phyloP scores from a whole-genome alignment of 2,113 vertebrate genomes.

The Vidua chalybeata region DNA sequence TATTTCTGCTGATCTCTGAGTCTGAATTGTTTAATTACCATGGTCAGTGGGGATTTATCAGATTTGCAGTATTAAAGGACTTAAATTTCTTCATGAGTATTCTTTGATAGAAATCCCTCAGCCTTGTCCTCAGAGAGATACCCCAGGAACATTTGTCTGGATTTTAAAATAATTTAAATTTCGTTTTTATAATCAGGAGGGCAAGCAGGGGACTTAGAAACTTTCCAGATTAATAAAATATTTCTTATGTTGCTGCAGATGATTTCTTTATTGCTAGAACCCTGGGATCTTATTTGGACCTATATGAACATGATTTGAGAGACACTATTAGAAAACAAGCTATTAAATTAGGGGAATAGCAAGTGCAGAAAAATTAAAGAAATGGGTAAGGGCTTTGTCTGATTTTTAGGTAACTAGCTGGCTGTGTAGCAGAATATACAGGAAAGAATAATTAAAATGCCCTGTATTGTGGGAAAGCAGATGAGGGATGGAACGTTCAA shows the following conservation, averaged over 20 bases:
- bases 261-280: neutral
- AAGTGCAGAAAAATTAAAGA: neutral
- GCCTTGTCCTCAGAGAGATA: no score
- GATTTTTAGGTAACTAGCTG: neutral
- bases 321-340: neutral
- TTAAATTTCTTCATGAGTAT: no score
- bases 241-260: neutral
- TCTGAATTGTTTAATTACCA: no score
- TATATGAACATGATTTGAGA: neutral
- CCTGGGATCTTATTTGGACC: neutral
- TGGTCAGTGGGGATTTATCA: no score
- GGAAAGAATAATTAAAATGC: neutral
- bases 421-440: neutral
- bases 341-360: neutral
- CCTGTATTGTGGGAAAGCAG: neutral
- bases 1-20: no score
- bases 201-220: no score
- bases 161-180: no score
- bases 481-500: neutral
- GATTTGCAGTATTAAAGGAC: no score
- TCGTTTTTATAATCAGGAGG: no score
- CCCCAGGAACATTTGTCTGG: no score
- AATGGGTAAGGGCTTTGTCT: neutral
- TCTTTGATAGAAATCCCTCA: no score
- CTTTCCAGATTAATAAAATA: neutral